A percentile compares a stretch with the other conserved stretches of the same genome.
phyloP scores from a whole-genome alignment of 2,888 invertebrate species.

The Andrena trimmerana region DNA sequence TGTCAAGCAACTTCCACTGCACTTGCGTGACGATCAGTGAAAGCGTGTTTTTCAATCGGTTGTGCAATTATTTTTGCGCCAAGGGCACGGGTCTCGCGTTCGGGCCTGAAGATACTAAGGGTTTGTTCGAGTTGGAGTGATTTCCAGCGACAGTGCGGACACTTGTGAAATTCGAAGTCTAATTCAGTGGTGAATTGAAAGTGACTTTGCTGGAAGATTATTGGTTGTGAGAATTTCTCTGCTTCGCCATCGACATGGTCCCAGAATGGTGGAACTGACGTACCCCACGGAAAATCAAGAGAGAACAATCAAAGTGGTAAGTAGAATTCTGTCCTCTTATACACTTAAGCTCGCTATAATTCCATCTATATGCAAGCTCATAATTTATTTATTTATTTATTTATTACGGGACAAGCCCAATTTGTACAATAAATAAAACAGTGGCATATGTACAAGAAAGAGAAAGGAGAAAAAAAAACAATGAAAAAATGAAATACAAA shows the following conservation, averaged over 20 bases:
- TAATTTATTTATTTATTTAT: too few species aligned
- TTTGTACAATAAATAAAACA: too few species aligned
- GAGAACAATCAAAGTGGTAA: conserved; percentile 61
- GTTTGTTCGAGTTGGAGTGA: background rate
- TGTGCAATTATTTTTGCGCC: background rate
- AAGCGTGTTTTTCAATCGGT: background rate
- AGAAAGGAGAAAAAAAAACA: too few species aligned
- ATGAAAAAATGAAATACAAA: too few species aligned
- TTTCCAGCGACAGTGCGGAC: background rate
- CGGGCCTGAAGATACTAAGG: background rate
- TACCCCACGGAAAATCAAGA: conserved; percentile 48
- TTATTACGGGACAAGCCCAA: too few species aligned
- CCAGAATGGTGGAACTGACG: conserved; percentile 65
- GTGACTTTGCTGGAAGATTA: conserved; percentile 9
- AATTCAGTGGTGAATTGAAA: background rate
- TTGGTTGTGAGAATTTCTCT: background rate
- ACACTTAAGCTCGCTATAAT: background rate
- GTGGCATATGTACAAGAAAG: too few species aligned
- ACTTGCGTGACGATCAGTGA: background rate
- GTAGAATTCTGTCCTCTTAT: conserved; percentile 28
- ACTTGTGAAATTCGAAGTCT: background rate
- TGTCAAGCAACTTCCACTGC: too few species aligned
- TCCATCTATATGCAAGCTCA: too few species aligned
- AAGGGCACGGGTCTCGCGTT: background rate
- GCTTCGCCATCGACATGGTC: background rate